Base-by-base conservation (phyloP, 2,113 vertebrate species). In the Amblyopsis rosae region DNA sequence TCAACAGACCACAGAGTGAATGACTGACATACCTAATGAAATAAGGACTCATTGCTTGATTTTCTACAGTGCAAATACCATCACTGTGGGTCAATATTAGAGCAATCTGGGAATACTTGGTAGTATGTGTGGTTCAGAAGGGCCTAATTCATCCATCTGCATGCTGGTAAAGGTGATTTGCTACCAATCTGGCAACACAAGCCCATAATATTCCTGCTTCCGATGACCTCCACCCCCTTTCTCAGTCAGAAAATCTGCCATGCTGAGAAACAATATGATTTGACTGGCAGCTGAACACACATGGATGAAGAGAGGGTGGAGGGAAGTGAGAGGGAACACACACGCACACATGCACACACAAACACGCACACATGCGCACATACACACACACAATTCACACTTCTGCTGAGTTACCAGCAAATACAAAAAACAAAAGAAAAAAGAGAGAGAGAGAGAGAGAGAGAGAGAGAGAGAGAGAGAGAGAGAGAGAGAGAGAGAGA, bases 101-200 rank as follows among this genome's bases (percentile, higher is more conserved):
- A 81, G 69, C 45, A 72, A 76, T 85, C 73, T 57, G 33, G 56
- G 66, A 82, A 76, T 82, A 19, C 56, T 35, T 48, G 54, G 58
- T 48, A 69, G 56, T n/a, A 35, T 33, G 11, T 62, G 54, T 12
- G 17, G 32, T 59, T 55, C 70, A 50, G 46, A 67, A 12, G 51
- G 57, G 48, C 62, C 49, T 75, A 63, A 51, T 17, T 81, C 60
- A 65, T 77, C 77, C 62, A 50, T 72, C 70, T 76, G 63, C 19
- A 50, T 76, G 67, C 76, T 87, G 80, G 66, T 86, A 87, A 88
- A 90, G 65, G 86, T 84, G 87, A 90, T 90, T 88, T 86, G 68
- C 65, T 83, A 73, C 77, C 82, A 85, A 73, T 76, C 67, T 85
- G 75, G 82, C 82, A 76, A 79, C 82, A 53, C 59, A 71, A 87